These are phyloP conservation scores for Anoura caudifer DNA, from an alignment of 2,113 vertebrate species.

Conservation along the genomic window DNA sequence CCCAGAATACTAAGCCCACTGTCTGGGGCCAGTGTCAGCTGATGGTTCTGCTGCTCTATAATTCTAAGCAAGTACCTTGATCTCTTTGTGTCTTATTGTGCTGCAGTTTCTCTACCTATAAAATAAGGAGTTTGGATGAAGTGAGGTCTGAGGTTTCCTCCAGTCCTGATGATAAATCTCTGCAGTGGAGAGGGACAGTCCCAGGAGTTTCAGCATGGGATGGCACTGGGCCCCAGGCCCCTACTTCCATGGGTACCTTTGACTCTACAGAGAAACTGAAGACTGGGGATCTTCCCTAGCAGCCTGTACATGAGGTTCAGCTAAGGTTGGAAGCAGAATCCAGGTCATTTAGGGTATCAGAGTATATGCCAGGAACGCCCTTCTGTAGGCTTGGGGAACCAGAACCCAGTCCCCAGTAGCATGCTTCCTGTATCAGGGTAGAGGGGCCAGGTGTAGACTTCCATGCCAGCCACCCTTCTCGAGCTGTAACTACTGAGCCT, in stretches of 20 bases:
- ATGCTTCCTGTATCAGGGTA: background rate
- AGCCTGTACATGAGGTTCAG: background rate
- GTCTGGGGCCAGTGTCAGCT: background rate
- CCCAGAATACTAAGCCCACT: background rate
- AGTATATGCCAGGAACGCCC: background rate
- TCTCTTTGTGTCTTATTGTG: background rate
- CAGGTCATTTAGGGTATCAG: background rate
- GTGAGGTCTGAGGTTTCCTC: background rate
- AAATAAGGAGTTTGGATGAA: background rate
- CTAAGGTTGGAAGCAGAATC: constrained; percentile 7
- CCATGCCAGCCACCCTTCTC: background rate
- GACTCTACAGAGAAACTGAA: background rate
- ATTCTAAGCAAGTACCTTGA: background rate
- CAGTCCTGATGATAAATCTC: background rate
- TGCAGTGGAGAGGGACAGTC: background rate
- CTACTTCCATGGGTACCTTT: background rate
- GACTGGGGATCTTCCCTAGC: background rate
- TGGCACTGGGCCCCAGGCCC: background rate
- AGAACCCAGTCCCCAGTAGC: background rate
- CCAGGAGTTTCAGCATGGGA: background rate
- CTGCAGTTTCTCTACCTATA: background rate
- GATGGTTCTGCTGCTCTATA: background rate
- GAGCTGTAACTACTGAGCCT: background rate
- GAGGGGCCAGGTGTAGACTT: background rate
- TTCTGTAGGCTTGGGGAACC: background rate